A percentile compares a stretch with the other conserved stretches of the same genome.
Conservation (phyloP, 2,113 vertebrate genomes). For the Anarhynchus alexandrinus region DNA sequence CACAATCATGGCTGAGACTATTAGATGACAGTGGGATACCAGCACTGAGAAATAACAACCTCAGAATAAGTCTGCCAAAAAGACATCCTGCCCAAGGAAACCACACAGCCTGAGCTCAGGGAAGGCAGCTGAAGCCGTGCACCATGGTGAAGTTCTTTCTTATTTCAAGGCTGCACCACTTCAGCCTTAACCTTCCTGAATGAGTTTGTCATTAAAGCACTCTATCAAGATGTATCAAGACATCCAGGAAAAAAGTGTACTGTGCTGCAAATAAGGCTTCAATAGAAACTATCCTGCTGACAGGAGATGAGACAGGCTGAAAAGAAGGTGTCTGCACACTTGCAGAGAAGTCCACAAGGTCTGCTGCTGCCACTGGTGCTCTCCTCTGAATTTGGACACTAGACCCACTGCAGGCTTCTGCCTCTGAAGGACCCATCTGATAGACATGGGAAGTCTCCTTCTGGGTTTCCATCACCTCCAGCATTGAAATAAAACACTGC, state of each 20-base stretch:
- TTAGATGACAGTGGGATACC: neutral
- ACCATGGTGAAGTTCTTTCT: neutral
- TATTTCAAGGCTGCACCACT: neutral
- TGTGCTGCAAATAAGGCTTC: neutral
- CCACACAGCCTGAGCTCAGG: neutral
- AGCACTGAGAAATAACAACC: neutral
- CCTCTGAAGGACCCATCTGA: neutral
- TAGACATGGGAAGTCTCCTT: fast-evolving
- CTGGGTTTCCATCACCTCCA: neutral
- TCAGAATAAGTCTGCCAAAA: neutral
- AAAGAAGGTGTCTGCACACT: neutral
- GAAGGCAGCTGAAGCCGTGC: fast-evolving
- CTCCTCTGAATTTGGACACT: neutral
- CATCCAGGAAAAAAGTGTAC: neutral
- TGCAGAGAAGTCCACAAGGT: fast-evolving
- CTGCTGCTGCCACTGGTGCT: neutral
- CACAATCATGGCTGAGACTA: neutral
- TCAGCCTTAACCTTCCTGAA: neutral
- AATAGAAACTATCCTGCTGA: neutral
- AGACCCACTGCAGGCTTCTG: neutral
- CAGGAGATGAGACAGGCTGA: neutral
- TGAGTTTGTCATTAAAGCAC: neutral
- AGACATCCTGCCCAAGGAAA: neutral
- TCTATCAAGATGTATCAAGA: neutral
- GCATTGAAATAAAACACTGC: neutral